phyloP scores from a whole-genome alignment of 2,888 invertebrate genomes.

The Hermaeophaga mercurialis region DNA sequence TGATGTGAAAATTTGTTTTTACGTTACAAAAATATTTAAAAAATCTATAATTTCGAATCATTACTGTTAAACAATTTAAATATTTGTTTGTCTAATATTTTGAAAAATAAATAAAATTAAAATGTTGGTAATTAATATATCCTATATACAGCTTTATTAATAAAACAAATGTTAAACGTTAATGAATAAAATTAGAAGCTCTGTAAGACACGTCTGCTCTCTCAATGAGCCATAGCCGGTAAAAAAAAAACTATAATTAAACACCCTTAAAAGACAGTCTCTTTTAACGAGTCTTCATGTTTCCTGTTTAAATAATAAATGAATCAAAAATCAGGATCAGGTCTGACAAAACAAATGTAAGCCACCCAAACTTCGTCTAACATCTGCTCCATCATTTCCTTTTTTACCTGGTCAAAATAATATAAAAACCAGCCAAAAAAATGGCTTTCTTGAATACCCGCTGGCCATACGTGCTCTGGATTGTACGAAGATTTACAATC shows the following conservation, averaged over 20 bases:
- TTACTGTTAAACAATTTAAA: no score
- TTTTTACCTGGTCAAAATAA: slow-evolving; percentile 28
- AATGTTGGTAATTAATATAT: no score
- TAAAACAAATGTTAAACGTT: no score
- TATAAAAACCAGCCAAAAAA: slow-evolving; percentile 22
- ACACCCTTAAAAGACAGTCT: slow-evolving; percentile 6
- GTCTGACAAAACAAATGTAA: slow-evolving; percentile 18
- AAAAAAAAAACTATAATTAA: slow-evolving; percentile 15
- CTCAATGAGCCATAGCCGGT: not conserved
- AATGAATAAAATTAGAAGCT: no score
- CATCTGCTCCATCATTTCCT: slow-evolving; percentile 35
- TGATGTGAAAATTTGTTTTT: no score
- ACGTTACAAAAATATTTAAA: no score
- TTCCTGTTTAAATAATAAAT: slow-evolving; percentile 35
- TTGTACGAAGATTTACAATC: slow-evolving; percentile 1
- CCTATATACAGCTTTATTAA: no score
- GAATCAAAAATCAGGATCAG: slow-evolving; percentile 31
- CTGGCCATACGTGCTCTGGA: slow-evolving; percentile 15
- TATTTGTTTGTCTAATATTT: no score
- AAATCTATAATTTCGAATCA: no score
- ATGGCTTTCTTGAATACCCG: slow-evolving; percentile 17
- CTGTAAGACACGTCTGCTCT: no score
- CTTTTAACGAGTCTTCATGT: slow-evolving; percentile 32
- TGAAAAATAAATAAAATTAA: no score
- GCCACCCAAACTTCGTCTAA: slow-evolving; percentile 23